Evolutionary conservation across 2,888 invertebrate species (phyloP).

Genomic region (Galerucella calmariensis): DNA sequence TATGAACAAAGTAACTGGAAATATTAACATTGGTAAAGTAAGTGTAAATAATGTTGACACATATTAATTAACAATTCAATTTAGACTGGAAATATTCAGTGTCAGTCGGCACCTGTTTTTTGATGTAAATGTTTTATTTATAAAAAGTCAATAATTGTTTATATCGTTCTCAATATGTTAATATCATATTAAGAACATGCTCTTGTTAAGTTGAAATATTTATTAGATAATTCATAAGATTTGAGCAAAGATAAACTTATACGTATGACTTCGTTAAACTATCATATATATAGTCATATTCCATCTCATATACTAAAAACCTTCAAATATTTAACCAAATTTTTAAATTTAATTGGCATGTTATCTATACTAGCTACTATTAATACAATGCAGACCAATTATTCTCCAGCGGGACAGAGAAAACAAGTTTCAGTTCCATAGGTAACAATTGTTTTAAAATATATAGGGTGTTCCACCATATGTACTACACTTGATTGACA

Average conservation of each 20-base stretch:
- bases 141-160: slow-evolving; percentile 5
- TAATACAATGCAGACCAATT: not conserved
- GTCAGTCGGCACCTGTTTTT: slow-evolving; percentile 15
- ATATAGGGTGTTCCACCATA: too few relatives aligned
- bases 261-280: not conserved
- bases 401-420: not conserved
- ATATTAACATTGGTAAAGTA: not conserved
- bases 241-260: not conserved
- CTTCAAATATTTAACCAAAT: not conserved
- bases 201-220: not conserved
- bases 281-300: slow-evolving; percentile 27
- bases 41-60: not conserved
- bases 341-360: not conserved
- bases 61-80: not conserved
- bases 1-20: not conserved
- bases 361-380: too few relatives aligned
- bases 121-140: not conserved
- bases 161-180: not conserved
- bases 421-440: too few relatives aligned
- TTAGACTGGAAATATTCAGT: not conserved
- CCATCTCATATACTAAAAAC: slow-evolving; percentile 49
- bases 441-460: too few relatives aligned
- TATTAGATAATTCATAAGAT: not conserved
- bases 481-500: too few relatives aligned
- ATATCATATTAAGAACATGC: slow-evolving; percentile 1